Conservation (phyloP, 2,797 vertebrate genomes). For the Helicolenus hilgendorfi region DNA sequence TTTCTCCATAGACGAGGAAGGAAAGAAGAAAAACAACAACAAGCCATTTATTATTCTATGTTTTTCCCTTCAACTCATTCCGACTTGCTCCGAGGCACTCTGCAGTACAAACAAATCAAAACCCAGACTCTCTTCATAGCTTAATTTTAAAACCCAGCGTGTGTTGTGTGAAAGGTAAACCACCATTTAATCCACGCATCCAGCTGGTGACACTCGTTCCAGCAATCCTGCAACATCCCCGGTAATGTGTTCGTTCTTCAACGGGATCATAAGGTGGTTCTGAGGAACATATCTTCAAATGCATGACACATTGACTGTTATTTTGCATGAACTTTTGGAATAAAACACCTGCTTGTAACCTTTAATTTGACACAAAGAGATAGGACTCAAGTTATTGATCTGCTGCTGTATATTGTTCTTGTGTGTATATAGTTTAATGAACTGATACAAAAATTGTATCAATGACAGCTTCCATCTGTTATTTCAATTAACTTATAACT, state of each 20-base stretch:
- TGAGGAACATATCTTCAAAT: not conserved
- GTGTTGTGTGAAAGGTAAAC: constrained; percentile 6
- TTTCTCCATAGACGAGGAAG: not conserved
- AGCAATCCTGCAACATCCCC: not conserved
- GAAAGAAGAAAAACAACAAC: constrained; percentile 19
- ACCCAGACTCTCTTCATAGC: not conserved
- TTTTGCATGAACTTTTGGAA: not conserved
- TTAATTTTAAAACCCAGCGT: constrained; percentile 20
- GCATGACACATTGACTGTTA: not conserved
- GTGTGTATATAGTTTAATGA: not conserved
- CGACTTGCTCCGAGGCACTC: not conserved
- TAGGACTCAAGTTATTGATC: not conserved
- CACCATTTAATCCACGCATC: not conserved
- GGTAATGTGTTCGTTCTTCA: not conserved
- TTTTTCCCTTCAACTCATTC: not conserved
- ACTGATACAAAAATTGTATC: not conserved
- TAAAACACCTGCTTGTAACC: not conserved
- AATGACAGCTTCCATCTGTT: not conserved
- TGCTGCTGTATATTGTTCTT: not conserved
- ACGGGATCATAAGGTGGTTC: not conserved
- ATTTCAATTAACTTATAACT: not conserved
- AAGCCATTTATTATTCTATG: constrained; percentile 4
- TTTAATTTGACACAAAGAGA: not conserved
- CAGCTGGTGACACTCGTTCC: not conserved
- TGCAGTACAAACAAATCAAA: constrained; percentile 20